Evolutionary conservation across 2,797 vertebrate species (phyloP).

Genomic region (Pagetopsis macropterus): DNA sequence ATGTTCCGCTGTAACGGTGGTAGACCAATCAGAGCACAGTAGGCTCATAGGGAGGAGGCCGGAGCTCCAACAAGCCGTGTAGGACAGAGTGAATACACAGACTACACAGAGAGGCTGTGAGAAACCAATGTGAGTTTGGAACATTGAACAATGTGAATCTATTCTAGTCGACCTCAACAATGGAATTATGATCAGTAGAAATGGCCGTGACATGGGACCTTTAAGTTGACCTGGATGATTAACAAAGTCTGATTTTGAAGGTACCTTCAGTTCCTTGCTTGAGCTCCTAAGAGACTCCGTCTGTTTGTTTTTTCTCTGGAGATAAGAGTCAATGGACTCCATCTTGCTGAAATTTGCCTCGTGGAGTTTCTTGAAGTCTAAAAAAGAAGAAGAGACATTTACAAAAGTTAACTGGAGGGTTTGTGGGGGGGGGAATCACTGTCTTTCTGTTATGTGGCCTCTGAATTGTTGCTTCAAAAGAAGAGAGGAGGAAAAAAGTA

Average conservation of each 20-base stretch:
- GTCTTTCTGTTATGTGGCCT: background rate
- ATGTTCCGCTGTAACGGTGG: too few species aligned
- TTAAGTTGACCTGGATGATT: too few species aligned
- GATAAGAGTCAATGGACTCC: constrained; percentile 93
- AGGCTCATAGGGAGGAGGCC: too few species aligned
- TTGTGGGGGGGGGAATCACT: background rate
- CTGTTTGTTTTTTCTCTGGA: constrained; percentile 88
- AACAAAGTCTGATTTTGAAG: background rate
- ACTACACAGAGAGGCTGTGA: too few species aligned
- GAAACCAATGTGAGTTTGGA: too few species aligned
- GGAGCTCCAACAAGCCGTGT: too few species aligned
- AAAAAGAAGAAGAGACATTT: background rate
- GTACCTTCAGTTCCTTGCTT: constrained; percentile 87
- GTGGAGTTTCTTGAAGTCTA: constrained; percentile 95
- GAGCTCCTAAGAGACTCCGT: constrained; percentile 78
- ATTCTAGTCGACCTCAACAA: too few species aligned
- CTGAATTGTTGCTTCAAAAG: background rate
- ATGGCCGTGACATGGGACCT: too few species aligned
- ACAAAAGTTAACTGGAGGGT: background rate
- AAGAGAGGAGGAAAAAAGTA: background rate
- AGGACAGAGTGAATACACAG: too few species aligned
- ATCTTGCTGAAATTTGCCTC: constrained; percentile 95
- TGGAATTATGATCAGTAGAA: too few species aligned
- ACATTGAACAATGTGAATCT: too few species aligned
- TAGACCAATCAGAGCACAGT: too few species aligned